These are phyloP conservation scores for Dendronephthya gigantea DNA, from an alignment of 64 coral and sea anemone species.

Conservation along the genomic window DNA sequence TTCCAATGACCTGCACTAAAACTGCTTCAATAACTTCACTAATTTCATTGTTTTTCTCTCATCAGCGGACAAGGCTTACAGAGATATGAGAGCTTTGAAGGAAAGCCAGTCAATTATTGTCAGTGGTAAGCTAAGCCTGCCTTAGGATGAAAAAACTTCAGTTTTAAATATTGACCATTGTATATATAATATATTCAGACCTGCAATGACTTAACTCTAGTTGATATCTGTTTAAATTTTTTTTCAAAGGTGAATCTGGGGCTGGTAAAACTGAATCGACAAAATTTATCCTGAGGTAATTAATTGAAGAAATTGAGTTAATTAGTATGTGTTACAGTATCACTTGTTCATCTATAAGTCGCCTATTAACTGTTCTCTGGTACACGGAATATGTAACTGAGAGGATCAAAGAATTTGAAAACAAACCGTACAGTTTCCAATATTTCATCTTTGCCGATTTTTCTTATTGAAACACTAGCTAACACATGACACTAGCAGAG, in stretches of 20 bases:
- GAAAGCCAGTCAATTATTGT: constrained; percentile 96
- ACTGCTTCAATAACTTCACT: too few relatives aligned
- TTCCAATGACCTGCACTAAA: too few relatives aligned
- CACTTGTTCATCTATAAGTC: neutral
- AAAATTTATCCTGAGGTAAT: constrained; percentile 79
- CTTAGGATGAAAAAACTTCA: neutral
- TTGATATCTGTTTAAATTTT: neutral
- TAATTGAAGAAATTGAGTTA: neutral
- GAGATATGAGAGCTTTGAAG: constrained; percentile 94
- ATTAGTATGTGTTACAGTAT: neutral
- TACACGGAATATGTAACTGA: too few relatives aligned
- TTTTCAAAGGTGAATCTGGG: constrained; percentile 76
- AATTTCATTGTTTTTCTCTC: neutral
- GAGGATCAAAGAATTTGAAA: too few relatives aligned
- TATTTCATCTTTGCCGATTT: too few relatives aligned
- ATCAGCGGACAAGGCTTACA: constrained; percentile 87
- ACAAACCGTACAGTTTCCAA: too few relatives aligned
- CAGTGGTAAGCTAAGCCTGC: constrained; percentile 77
- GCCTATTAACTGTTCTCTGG: too few relatives aligned
- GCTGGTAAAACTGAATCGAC: constrained; percentile 98
- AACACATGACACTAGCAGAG: too few relatives aligned
- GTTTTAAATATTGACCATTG: neutral
- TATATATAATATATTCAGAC: neutral
- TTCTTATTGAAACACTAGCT: too few relatives aligned
- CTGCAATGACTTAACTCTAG: too few relatives aligned